Evolutionary conservation across 2,888 invertebrate species (phyloP), one percentile per base, ranked within the genome.

Genomic region (Campoplex capitator): DNA sequence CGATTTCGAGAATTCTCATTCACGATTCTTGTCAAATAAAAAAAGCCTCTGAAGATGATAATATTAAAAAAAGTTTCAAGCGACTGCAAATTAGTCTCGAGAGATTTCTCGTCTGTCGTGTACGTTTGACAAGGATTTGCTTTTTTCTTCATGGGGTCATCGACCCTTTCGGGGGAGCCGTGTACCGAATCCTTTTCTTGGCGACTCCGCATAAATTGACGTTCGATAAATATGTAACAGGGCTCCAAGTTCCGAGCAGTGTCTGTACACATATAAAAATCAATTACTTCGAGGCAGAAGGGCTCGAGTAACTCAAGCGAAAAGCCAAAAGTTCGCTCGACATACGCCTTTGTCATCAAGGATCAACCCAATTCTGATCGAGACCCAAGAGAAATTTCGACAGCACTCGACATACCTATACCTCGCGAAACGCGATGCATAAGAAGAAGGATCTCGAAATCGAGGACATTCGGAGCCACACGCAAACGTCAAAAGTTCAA

Each of bases 191-290:
- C 77, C 73, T 74, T 23, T 87, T 77, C 67, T 80, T 67, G 74
- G 81, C 84, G 86, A 74, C 81, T 77, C 68, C 73, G 86, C 84
- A 87, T 87, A 87, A 87, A 84, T 87, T 84, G 84, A 81, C 84
- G 84, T 81, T 58, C 86, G 86, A 84, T 87, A 87, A 87, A 87
- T 87, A 87, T 87, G 86, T 87, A 87, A 87, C 86, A 87, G 86
- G 86, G 65, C 77, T 74, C 56, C 38, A 45, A 81, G 74, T 62
- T 71, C 62, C 45, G 54, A 56, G 54, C 65, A 38, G 4, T 23
- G 23, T 81, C 28, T 74, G 42, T 28, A 51, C 42, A 11, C 23
- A 48, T 48, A 58, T 48, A 42, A 32, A 62, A 8, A 35, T 76
- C 76, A 58, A 35, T 6, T 23, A 18, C 51, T 54, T 13, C 35